A percentile compares a stretch with the other conserved stretches of the same genome.
phyloP scores from a whole-genome alignment of 53 echinoderm and acorn worm species.

The Holothuria scabra region DNA sequence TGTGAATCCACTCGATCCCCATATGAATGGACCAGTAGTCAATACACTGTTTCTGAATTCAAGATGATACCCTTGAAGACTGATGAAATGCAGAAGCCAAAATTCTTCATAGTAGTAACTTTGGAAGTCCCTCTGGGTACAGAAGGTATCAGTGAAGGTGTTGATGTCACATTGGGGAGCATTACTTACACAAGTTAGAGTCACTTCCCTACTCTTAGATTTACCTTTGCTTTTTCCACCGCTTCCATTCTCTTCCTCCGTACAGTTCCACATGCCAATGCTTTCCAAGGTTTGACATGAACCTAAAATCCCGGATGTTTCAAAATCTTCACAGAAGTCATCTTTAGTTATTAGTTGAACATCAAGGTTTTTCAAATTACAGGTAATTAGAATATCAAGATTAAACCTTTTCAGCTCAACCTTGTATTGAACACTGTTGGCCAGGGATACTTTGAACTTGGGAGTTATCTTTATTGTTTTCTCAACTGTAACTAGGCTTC shows the following conservation, averaged over 20 bases:
- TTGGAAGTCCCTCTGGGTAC: slow-evolving; percentile 22
- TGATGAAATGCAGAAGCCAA: slow-evolving; percentile 54
- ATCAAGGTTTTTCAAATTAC: slow-evolving; percentile 65
- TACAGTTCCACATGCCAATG: slow-evolving; percentile 62
- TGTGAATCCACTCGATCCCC: slow-evolving; percentile 69
- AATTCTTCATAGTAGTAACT: slow-evolving; percentile 46
- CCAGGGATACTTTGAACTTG: slow-evolving; percentile 52
- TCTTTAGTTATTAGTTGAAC: slow-evolving; percentile 59
- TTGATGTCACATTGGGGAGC: slow-evolving; percentile 64
- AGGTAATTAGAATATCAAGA: slow-evolving; percentile 55
- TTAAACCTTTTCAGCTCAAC: slow-evolving; percentile 54
- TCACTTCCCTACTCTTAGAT: slow-evolving; percentile 1
- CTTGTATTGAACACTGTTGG: slow-evolving; percentile 61
- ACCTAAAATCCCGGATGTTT: slow-evolving; percentile 60
- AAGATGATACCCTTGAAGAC: slow-evolving; percentile 69
- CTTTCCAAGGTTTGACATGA: slow-evolving; percentile 66
- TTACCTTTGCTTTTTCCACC: neutral
- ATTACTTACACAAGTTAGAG: slow-evolving; percentile 57
- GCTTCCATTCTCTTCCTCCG: neutral
- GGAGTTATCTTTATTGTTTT: slow-evolving; percentile 55
- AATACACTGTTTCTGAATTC: slow-evolving; percentile 69
- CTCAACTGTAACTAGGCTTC: slow-evolving; percentile 51
- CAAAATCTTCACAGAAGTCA: slow-evolving; percentile 52
- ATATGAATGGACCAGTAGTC: slow-evolving; percentile 46
- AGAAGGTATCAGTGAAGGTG: slow-evolving; percentile 57